Evolutionary conservation across 2,888 invertebrate species (phyloP).

Genomic region (Perizoma affinitatum): DNA sequence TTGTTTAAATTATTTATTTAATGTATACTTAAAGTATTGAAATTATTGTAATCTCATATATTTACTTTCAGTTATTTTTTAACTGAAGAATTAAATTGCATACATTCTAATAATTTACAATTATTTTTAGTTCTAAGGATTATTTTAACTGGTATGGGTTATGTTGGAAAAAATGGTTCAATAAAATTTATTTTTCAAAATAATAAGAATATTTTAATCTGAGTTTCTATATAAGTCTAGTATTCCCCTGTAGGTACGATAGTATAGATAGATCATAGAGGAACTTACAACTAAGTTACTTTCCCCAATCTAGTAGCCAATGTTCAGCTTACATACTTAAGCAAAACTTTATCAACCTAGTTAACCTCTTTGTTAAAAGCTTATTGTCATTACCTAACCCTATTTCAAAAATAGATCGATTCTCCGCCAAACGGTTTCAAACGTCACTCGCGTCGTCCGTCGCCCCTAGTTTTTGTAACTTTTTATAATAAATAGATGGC

Average conservation of each 20-base stretch:
- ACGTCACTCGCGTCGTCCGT: conserved; percentile 18
- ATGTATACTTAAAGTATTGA: background rate
- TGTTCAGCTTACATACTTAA: too few species aligned
- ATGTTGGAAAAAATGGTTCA: conserved; percentile 42
- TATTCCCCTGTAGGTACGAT: too few species aligned
- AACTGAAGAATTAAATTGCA: conserved; percentile 22
- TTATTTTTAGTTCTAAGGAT: conserved; percentile 34
- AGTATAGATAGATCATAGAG: too few species aligned
- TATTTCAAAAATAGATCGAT: conserved; percentile 45
- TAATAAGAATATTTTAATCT: conserved; percentile 19
- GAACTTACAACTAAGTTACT: too few species aligned
- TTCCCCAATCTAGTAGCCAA: too few species aligned
- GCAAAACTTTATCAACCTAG: conserved; percentile 1
- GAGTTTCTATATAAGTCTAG: conserved; percentile 1
- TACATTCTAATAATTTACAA: conserved; percentile 21
- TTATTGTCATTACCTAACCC: conserved; percentile 33
- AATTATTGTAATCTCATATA: conserved; percentile 20
- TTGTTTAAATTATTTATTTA: conserved; percentile 3
- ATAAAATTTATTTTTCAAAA: conserved; percentile 51
- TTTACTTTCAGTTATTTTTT: conserved; percentile 26
- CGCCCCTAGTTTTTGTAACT: conserved; percentile 16
- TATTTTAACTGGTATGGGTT: conserved; percentile 45
- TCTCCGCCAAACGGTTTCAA: conserved; percentile 42
- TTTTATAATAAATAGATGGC: conserved; percentile 7
- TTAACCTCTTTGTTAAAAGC: background rate